Percentiles rank a stretch among this genome's conserved stretches.
phyloP scores from a whole-genome alignment of 2,797 vertebrate species.

The Ispidina picta region DNA sequence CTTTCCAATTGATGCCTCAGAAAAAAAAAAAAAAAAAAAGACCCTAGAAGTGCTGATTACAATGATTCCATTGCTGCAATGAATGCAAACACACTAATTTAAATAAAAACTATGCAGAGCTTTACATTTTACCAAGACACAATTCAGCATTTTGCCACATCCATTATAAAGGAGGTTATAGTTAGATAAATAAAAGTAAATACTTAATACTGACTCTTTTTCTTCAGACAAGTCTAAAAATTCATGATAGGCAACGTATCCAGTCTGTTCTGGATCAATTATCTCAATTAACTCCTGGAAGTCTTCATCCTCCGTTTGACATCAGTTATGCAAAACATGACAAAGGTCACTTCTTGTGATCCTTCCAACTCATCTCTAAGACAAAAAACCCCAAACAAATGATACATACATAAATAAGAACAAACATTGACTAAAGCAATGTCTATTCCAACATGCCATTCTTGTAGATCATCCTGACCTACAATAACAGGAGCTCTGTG shows the following conservation, averaged over 20 bases:
- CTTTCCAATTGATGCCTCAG: neutral
- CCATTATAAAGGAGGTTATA: neutral
- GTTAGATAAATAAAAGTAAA: neutral
- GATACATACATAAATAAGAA: neutral
- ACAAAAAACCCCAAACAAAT: neutral
- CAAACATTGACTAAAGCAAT: neutral
- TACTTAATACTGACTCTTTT: conserved; percentile 26
- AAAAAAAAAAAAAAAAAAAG: neutral
- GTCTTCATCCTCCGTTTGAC: conserved; percentile 59
- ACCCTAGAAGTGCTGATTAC: neutral
- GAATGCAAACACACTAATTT: neutral
- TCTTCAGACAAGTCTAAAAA: conserved; percentile 57
- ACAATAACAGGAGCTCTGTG: neutral
- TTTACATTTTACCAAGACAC: neutral
- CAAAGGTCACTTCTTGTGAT: conserved; percentile 68
- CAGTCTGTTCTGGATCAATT: conserved; percentile 68
- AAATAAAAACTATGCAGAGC: neutral
- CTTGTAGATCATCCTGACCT: neutral
- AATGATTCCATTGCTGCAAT: neutral
- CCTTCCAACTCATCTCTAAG: conserved; percentile 52
- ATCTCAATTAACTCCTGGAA: conserved; percentile 73
- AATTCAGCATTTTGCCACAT: neutral
- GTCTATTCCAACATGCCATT: neutral
- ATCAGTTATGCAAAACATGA: conserved; percentile 32
- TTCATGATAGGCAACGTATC: conserved; percentile 32